Base-by-base conservation (phyloP, 2,113 vertebrate genomes). In the Tyrannus savana region DNA sequence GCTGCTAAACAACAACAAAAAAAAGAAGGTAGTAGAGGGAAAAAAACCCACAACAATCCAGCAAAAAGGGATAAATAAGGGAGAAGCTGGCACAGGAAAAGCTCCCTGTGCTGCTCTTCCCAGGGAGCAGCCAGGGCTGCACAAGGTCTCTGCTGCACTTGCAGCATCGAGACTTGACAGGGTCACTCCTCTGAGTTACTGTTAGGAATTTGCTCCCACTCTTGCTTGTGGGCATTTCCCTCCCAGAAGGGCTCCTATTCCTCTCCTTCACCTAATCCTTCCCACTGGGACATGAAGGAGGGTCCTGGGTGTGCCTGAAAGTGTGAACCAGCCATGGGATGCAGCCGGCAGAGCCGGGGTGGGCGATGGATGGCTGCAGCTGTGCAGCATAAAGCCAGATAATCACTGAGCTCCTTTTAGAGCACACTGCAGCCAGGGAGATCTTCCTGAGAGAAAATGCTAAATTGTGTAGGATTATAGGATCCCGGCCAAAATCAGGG, bases 401-500 rank as follows among this genome's bases (percentile, higher is more conserved):
- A 89, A 97, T 97, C 97, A 96, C 84, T 82, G 72, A 95, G 95
- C 88, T 97, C 66, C 93, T 95, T 96, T 97, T 58, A 91, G 91
- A 97, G 91, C 96, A 95, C 62, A 33, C 93, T 97, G 97, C 96
- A 95, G 85, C 95, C 89, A 8, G 89, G 89, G 90, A 98, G 97
- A 96, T 96, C 91, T 97, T 95, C 96, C 95, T 88, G 78, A 94
- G 96, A 97, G 93, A 97, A 98, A 96, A 96, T 79, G 95, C 84
- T 96, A 92, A 97, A 95, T 58, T 84, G 93, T 90, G 96, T 94
- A 95, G 97, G 97, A 97, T 97, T 91, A 89, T 46, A 96, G 97
- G 89, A 97, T 97, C 95, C 84, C 0, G 13, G 96, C 97, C 97
- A 98, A 98, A 95, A 97, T 92, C 94, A 67, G 82, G 87, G 85